Base-by-base conservation (phyloP, 2,888 invertebrate genomes). In the Agrypnus murinus region DNA sequence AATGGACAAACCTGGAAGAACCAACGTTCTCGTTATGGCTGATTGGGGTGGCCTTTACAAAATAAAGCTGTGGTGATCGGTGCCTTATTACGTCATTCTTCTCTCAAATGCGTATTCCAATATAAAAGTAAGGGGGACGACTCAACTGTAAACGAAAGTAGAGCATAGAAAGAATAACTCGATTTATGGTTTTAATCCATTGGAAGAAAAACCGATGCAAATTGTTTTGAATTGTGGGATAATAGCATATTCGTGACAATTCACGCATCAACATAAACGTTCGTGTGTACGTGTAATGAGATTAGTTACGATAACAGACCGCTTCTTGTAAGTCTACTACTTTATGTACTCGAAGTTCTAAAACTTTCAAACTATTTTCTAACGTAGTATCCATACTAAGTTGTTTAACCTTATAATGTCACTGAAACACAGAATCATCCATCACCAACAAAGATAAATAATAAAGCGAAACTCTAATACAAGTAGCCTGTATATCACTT, bases 391-490 rank as follows among this genome's bases (percentile, higher is more conserved):
- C 50, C 34, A 45, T 53, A 36, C 50, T 48, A 65, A 31, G 59
- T 69, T 69, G 59, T 59, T 69, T 69, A 69, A 65, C 59, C 69
- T 69, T 67, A 63, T 66, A 45, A 63, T 66, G 55, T 69, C 50
- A 63, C 50, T 36, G 66, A 59, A 65, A 66, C 59, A 63, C 32
- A 50, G 73, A 72, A 72, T 72, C 74, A 76, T 75, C 70, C 76
- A 76, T 75, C 74, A 76, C 72, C 53, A 71, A 74, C 46, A 73
- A 76, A 71, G 71, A 75, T 73, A 73, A 75, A 75, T 75, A 75
- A 74, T 74, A 74, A 73, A 75, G 65, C 66, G 62, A 64, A 63
- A 46, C 72, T 74, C 69, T 74, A 74, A 69, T 73, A 70, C 72
- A 36, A 34, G 68, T 65, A 70, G 72, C 69, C 67, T 70, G 71